A percentile compares a stretch with the other conserved stretches of the same genome.
Conservation (phyloP, 2,888 invertebrate genomes). For the Dicyrtoma fusca region DNA sequence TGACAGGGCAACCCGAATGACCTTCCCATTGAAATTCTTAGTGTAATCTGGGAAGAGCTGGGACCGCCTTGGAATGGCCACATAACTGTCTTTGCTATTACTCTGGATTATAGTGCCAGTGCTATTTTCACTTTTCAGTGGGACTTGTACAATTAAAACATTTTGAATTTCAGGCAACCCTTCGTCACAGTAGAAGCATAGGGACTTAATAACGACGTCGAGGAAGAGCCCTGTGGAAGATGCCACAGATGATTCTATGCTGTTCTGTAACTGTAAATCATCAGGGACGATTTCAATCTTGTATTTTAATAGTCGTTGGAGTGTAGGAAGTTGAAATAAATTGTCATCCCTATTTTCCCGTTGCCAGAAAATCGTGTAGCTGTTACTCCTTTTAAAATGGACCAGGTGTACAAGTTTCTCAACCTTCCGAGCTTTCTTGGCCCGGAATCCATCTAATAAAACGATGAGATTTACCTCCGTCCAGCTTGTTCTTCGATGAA, state of each 20-base stretch:
- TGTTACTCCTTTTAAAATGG: conserved; percentile 15
- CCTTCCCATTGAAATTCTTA: conserved; percentile 30
- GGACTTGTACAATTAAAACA: background rate
- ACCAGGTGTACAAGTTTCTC: conserved; percentile 1
- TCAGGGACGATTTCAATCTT: conserved; percentile 14
- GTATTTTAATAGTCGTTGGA: conserved; percentile 16
- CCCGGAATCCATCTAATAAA: conserved; percentile 14
- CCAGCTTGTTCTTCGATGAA: conserved; percentile 15
- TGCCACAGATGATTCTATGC: too few relatives aligned
- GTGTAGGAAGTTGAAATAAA: background rate
- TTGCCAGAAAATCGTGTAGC: conserved; percentile 23
- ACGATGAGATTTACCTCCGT: conserved; percentile 21
- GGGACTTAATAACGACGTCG: conserved; percentile 15
- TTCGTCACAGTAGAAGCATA: conserved; percentile 37
- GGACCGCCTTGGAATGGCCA: background rate
- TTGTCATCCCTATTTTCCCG: conserved; percentile 7
- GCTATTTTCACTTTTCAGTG: background rate
- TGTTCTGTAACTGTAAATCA: background rate
- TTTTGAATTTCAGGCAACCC: conserved; percentile 3
- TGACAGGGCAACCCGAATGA: conserved; percentile 8
- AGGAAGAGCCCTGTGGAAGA: conserved; percentile 2
- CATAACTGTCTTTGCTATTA: background rate
- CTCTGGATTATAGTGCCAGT: too few relatives aligned
- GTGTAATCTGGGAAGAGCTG: conserved; percentile 34
- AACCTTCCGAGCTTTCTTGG: background rate